Evolutionary conservation across 2,797 vertebrate genomes (phyloP).

Genomic region (Decapterus maruadsi): DNA sequence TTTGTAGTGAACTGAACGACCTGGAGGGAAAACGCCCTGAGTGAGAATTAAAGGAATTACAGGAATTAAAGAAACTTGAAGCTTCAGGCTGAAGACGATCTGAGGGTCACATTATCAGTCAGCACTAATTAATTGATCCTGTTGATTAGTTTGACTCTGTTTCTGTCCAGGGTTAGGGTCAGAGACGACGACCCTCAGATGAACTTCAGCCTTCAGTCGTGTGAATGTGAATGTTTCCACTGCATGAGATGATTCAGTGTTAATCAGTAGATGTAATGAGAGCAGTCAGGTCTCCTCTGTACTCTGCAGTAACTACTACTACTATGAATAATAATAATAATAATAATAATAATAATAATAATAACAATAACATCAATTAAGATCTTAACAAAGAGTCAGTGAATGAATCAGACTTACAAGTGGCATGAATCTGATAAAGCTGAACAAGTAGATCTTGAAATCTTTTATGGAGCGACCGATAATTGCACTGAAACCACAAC

Average conservation of each 20-base stretch:
- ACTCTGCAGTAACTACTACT: background rate
- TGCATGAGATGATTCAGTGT: constrained; percentile 14
- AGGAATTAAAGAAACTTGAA: constrained; percentile 4
- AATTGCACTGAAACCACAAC: constrained; percentile 96
- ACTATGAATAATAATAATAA: too few relatives aligned
- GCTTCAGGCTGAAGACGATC: background rate
- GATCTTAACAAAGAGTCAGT: background rate
- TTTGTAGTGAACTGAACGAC: too few relatives aligned
- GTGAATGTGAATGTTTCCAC: background rate
- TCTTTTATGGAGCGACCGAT: constrained; percentile 96
- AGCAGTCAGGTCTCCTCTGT: constrained; percentile 63
- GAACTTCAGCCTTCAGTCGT: too few relatives aligned
- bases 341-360: too few relatives aligned
- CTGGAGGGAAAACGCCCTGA: too few relatives aligned
- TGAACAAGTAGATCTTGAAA: constrained; percentile 97
- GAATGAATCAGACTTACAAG: constrained; percentile 89
- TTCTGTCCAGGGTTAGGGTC: too few relatives aligned
- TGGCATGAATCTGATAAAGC: constrained; percentile 97
- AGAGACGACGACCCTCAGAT: too few relatives aligned
- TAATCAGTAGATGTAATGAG: too few relatives aligned
- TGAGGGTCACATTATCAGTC: constrained; percentile 10
- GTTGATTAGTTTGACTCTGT: too few relatives aligned
- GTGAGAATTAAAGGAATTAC: too few relatives aligned
- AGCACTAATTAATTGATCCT: background rate
- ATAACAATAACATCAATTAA: too few relatives aligned